Conservation (phyloP, 2,113 vertebrate genomes). For the Oriolus oriolus region DNA sequence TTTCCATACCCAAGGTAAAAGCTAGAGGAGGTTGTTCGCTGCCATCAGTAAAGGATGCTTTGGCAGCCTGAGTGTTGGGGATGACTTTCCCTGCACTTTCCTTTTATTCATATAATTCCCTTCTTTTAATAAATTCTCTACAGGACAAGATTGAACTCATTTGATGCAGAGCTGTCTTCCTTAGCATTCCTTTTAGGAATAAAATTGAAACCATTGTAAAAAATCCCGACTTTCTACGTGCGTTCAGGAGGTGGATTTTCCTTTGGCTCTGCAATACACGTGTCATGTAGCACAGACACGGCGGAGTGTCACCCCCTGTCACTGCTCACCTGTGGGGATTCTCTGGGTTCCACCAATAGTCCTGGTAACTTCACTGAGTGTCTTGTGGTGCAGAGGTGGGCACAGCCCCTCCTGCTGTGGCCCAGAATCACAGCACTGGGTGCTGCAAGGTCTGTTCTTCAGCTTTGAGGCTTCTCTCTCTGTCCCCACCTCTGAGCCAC, state of each 20-base stretch:
- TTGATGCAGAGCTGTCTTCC: background rate
- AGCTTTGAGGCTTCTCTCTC: background rate
- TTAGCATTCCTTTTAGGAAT: constrained; percentile 1
- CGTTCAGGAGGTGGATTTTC: background rate
- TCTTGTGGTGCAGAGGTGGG: background rate
- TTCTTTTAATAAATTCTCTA: background rate
- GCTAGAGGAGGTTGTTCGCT: background rate
- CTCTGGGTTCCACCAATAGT: background rate
- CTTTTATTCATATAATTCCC: background rate
- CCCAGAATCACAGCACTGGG: background rate
- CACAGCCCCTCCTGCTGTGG: background rate
- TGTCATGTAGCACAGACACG: background rate
- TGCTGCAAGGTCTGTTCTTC: background rate
- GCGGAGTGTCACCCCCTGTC: background rate
- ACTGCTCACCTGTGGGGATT: background rate
- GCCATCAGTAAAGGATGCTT: background rate
- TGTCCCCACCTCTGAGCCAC: background rate
- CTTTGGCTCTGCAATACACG: background rate
- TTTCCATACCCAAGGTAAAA: background rate
- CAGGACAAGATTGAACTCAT: background rate
- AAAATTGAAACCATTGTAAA: background rate
- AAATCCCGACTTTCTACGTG: background rate
- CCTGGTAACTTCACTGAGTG: background rate
- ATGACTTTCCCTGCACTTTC: background rate
- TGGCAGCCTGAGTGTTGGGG: background rate